Evolutionary conservation across 2,113 vertebrate genomes (phyloP).

Genomic region (Ellobius talpinus): DNA sequence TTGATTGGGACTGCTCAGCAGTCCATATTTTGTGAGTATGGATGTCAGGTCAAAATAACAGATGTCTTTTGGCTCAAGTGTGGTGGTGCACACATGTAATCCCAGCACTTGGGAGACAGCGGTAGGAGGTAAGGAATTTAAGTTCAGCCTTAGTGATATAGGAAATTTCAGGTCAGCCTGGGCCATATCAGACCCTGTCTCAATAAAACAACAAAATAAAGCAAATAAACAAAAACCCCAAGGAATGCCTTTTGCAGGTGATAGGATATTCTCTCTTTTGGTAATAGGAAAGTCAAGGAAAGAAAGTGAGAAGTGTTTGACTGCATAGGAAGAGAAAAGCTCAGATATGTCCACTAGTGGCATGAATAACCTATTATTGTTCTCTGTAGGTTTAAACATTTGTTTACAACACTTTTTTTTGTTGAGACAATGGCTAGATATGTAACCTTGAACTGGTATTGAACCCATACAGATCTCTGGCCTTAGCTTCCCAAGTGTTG

Average conservation of each 20-base stretch:
- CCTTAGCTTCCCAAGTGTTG: not conserved
- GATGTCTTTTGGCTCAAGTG: not conserved
- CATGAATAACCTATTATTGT: slow-evolving; percentile 14
- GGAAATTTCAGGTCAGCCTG: not conserved
- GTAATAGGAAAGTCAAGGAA: slow-evolving; percentile 58
- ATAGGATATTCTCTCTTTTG: slow-evolving; percentile 44
- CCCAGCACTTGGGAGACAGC: not conserved
- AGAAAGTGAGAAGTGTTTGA: slow-evolving; percentile 34
- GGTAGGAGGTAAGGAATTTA: not conserved
- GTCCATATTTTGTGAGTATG: slow-evolving; percentile 58
- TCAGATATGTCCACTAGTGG: not conserved
- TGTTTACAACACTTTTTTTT: not conserved
- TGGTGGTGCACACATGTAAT: not conserved
- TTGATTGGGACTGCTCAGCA: slow-evolving; percentile 24
- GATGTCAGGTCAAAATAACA: slow-evolving; percentile 65
- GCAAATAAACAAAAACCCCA: not conserved
- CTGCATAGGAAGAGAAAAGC: slow-evolving; percentile 34
- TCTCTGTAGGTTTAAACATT: slow-evolving; percentile 35
- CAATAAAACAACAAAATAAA: not conserved
- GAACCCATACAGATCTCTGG: not conserved
- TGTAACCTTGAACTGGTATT: not conserved
- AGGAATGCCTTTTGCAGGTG: slow-evolving; percentile 67
- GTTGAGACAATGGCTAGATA: too few relatives aligned
- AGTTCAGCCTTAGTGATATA: not conserved
- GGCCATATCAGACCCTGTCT: not conserved